phyloP scores from a whole-genome alignment of 2,797 vertebrate genomes.

The Gobio occitaniae region DNA sequence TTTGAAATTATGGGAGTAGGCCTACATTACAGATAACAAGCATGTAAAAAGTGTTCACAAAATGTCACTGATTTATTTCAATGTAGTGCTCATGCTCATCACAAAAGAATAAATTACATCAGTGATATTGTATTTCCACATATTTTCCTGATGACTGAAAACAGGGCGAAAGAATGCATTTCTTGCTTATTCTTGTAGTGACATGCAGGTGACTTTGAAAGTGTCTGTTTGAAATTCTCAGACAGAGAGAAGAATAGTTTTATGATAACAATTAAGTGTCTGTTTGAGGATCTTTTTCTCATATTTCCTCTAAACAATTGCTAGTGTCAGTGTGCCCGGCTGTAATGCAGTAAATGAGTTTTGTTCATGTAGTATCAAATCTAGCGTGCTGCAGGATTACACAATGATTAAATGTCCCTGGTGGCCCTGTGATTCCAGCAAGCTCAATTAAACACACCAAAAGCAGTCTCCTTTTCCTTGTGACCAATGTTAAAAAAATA shows the following conservation, averaged over 20 bases:
- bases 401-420: slow-evolving; percentile 42
- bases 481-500: neutral
- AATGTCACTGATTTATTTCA: neutral
- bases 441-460: slow-evolving; percentile 25
- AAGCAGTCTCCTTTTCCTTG: neutral
- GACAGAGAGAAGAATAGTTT: neutral
- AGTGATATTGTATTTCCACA: neutral
- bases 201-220: neutral
- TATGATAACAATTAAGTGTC: neutral
- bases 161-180: neutral
- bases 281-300: neutral
- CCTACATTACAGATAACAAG: neutral
- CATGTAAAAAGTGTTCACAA: neutral
- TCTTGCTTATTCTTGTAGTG: neutral
- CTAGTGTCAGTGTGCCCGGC: neutral
- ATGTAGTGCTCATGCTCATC: neutral
- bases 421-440: neutral
- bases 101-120: neutral
- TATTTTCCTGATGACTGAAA: neutral
- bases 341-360: neutral
- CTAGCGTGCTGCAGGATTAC: slow-evolving; percentile 24
- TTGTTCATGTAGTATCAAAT: neutral
- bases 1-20: neutral
- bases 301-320: neutral
- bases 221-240: neutral